Percentiles rank a stretch among this genome's conserved stretches.
These are phyloP conservation scores for Marronus borbonicus DNA, from an alignment of 2,888 invertebrate genomes.

Conservation along the genomic window DNA sequence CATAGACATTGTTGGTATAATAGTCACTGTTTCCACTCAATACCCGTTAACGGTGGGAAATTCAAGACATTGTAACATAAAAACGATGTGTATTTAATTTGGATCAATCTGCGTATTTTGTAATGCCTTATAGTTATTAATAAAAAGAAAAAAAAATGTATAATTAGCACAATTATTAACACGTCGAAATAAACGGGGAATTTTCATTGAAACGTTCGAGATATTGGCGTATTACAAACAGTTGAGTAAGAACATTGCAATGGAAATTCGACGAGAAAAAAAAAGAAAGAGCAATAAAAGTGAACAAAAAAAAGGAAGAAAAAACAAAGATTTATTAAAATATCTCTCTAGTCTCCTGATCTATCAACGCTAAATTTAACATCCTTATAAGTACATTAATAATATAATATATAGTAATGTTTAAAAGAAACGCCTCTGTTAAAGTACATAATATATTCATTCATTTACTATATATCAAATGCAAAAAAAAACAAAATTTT, in stretches of 20 bases:
- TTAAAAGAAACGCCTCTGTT: conserved; percentile 38
- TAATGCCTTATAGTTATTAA: conserved; percentile 42
- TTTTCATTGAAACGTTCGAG: conserved; percentile 3
- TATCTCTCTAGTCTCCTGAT: conserved; percentile 4
- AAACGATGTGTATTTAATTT: background rate
- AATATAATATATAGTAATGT: conserved; percentile 33
- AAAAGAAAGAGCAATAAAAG: background rate
- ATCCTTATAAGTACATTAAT: conserved; percentile 48
- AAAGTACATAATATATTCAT: conserved; percentile 39
- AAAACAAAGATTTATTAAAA: conserved; percentile 25
- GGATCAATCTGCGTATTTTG: conserved; percentile 13
- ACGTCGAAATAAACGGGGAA: conserved; percentile 9
- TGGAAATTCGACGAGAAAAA: conserved; percentile 6
- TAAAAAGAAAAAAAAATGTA: conserved; percentile 19
- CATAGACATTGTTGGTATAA: no score
- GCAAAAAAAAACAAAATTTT: conserved; percentile 38
- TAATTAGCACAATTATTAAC: conserved; percentile 49
- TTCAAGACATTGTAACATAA: no score
- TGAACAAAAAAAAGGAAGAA: background rate
- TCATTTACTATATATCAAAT: conserved; percentile 39
- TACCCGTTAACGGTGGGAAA: no score
- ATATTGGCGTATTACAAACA: no score
- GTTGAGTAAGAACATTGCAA: background rate
- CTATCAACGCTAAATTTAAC: conserved; percentile 28
- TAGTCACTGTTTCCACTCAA: no score